Evolutionary conservation across 1,140 invertebrate species (phyloP).

Genomic region (Agraylea sexmaculata): DNA sequence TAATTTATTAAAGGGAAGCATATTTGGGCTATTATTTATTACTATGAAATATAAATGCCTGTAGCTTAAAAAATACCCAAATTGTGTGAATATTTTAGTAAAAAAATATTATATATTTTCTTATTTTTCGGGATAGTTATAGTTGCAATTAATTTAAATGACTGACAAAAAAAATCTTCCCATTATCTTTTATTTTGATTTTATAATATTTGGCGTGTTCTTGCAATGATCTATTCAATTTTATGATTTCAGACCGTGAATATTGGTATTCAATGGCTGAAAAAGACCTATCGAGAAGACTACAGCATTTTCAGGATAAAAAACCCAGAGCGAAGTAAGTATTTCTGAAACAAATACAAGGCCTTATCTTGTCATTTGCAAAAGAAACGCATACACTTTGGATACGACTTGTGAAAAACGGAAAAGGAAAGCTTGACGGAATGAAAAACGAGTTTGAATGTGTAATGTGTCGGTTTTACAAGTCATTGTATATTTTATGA

Average conservation of each 20-base stretch:
- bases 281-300: slow-evolving; percentile 49
- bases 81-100: no score
- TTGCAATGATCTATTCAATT: no score
- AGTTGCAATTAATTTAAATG: no score
- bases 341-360: slow-evolving; percentile 15
- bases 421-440: neutral
- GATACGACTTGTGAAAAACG: neutral
- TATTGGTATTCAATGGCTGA: slow-evolving; percentile 47
- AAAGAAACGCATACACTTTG: neutral
- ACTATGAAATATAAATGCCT: no score
- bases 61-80: no score
- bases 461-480: neutral
- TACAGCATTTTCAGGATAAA: slow-evolving; percentile 42
- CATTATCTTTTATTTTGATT: no score
- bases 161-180: no score
- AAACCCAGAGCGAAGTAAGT: slow-evolving; percentile 46
- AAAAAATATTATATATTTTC: no score
- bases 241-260: slow-evolving; percentile 21
- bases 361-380: neutral
- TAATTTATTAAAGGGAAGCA: no score
- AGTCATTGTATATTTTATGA: slow-evolving; percentile 1
- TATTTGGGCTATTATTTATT: no score
- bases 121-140: no score
- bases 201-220: no score
- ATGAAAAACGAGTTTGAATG: slow-evolving; percentile 6